Conservation (phyloP, 2,113 vertebrate genomes). For the Myodes glareolus region DNA sequence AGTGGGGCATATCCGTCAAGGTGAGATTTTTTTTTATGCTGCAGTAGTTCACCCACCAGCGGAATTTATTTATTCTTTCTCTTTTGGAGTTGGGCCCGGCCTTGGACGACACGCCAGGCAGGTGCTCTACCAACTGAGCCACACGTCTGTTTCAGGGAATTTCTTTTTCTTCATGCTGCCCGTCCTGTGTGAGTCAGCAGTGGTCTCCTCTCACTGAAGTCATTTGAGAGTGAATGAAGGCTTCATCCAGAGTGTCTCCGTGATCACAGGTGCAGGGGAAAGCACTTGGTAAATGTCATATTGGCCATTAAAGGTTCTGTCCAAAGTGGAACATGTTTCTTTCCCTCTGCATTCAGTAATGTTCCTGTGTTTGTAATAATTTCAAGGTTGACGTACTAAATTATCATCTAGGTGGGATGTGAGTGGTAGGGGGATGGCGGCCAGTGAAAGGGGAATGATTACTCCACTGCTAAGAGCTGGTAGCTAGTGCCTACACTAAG, state of each 20-base stretch:
- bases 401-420: background rate
- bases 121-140: background rate
- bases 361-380: background rate
- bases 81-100: background rate
- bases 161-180: background rate
- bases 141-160: background rate
- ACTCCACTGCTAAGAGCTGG: background rate
- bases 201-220: background rate
- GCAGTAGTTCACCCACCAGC: background rate
- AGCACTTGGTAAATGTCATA: background rate
- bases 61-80: background rate
- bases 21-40: background rate
- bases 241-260: background rate
- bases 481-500: background rate
- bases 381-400: background rate
- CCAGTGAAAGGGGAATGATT: too few species aligned
- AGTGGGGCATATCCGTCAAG: background rate
- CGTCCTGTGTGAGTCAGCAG: background rate
- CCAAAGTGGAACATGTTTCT: background rate
- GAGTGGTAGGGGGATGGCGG: background rate
- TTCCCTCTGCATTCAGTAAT: background rate
- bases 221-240: background rate
- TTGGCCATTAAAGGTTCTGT: background rate
- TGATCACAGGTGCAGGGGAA: background rate
- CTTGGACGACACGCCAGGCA: background rate